phyloP scores from a whole-genome alignment of 2,888 invertebrate species.

The Oasisia sp. region DNA sequence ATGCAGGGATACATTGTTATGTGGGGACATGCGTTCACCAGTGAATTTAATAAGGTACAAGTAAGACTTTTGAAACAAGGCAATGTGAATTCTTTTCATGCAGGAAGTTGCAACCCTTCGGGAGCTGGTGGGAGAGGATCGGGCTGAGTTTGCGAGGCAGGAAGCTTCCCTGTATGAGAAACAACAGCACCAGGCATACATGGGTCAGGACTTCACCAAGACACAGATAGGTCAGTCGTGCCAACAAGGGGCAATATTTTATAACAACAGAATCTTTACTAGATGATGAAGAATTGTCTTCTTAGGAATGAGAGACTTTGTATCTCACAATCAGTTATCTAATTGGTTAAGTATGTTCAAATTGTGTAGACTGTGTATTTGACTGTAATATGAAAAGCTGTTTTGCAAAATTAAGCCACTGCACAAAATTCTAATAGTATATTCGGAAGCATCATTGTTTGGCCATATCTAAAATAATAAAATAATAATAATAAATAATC shows the following conservation, averaged over 20 bases:
- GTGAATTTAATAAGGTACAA: neutral
- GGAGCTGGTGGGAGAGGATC: constrained; percentile 51
- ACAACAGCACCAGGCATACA: constrained; percentile 26
- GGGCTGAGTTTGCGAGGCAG: constrained; percentile 46
- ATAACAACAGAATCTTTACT: neutral
- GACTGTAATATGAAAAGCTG: neutral
- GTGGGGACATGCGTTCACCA: too few species aligned
- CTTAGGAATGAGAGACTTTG: neutral
- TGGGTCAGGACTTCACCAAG: constrained; percentile 22
- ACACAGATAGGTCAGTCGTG: neutral
- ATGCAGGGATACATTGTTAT: too few species aligned
- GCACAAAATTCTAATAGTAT: neutral
- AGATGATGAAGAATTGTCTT: neutral
- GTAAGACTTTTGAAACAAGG: neutral
- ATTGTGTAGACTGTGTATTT: neutral
- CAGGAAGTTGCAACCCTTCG: neutral
- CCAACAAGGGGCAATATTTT: neutral
- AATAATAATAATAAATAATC: too few species aligned
- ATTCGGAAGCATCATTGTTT: too few species aligned
- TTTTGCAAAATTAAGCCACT: neutral
- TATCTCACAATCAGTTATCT: too few species aligned
- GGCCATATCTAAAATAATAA: too few species aligned
- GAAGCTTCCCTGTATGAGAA: constrained; percentile 30
- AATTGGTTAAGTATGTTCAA: too few species aligned
- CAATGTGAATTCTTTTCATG: neutral